Base-by-base conservation (phyloP, 1,140 invertebrate genomes). In the Formica selysi region DNA sequence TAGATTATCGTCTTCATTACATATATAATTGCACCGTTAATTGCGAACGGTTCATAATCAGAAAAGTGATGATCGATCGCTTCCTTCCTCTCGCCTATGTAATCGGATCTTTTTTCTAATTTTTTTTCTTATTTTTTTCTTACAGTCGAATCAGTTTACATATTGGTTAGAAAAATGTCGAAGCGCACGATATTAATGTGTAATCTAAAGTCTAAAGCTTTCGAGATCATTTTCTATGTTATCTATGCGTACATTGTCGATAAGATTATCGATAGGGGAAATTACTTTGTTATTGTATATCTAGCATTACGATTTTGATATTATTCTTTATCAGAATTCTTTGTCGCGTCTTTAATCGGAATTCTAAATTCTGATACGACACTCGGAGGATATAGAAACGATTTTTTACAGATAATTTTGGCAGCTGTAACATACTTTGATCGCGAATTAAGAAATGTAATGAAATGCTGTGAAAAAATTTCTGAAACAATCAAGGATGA, bases 51-150 rank as follows among this genome's bases (percentile, higher is more conserved):
- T 59, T 85, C 22, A 70, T 85, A 87, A 90, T 87, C 85, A 86
- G 76, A 87, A 85, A 86, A 76, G 22, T 87, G 87, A 90, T 76
- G 86, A 90, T 38, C 76, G 65, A 86, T 87, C 68, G 86, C 48
- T 87, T 85, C 54, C 80, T 87, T 85, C 64, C 80, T 90, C 61
- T 86, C 51, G 26, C 61, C 4, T 6, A 51, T 51, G 48, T 51
- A 36, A 78, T 89, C 26, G 16, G 5, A 3, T 26, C 62, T 41
- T 11, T 57, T 68, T 29, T 41, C 0, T 29, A 13, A 1, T 0
- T 29, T 70, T 7, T 29, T 70, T 13, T 29, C 48, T 29, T 73
- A 8, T 8, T 1, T 36, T 38, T 26, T 41, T 48, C 22, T 59
- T 61, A 16, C 5, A 51, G 1, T 51, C 10, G 48, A 19, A 44